Evolutionary conservation across 2,888 invertebrate species (phyloP).

Genomic region (Acanthosoma haemorrhoidale): DNA sequence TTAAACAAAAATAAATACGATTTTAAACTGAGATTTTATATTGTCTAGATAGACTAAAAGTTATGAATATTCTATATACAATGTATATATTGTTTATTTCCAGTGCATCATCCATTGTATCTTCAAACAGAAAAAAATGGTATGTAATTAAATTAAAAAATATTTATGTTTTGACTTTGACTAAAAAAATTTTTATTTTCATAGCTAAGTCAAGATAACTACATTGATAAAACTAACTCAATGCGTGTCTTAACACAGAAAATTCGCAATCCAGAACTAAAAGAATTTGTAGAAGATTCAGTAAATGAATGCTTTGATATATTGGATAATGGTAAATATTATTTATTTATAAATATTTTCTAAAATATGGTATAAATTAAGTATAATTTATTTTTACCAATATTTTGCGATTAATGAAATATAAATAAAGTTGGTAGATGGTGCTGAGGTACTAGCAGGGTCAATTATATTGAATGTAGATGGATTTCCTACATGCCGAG

Average conservation of each 20-base stretch:
- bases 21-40: too few species aligned
- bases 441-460: too few species aligned
- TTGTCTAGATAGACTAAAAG: too few species aligned
- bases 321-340: conserved; percentile 37
- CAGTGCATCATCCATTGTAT: conserved; percentile 44
- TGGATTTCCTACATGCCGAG: too few species aligned
- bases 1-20: too few species aligned
- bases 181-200: not conserved
- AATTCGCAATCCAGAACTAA: conserved; percentile 42
- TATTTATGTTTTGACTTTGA: not conserved
- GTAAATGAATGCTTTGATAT: conserved; percentile 43
- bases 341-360: not conserved
- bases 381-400: too few species aligned
- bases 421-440: too few species aligned
- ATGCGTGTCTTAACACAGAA: conserved; percentile 41
- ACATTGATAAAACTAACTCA: conserved; percentile 41
- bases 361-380: too few species aligned
- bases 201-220: conserved; percentile 42
- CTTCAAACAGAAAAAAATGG: conserved; percentile 43
- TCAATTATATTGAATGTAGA: too few species aligned
- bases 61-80: not conserved
- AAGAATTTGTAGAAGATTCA: conserved; percentile 43
- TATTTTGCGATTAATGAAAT: too few species aligned
- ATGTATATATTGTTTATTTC: conserved; percentile 34
- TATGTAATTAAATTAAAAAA: conserved; percentile 34